phyloP scores from a whole-genome alignment of 2,113 vertebrate genomes.

The Stictonetta naevosa region DNA sequence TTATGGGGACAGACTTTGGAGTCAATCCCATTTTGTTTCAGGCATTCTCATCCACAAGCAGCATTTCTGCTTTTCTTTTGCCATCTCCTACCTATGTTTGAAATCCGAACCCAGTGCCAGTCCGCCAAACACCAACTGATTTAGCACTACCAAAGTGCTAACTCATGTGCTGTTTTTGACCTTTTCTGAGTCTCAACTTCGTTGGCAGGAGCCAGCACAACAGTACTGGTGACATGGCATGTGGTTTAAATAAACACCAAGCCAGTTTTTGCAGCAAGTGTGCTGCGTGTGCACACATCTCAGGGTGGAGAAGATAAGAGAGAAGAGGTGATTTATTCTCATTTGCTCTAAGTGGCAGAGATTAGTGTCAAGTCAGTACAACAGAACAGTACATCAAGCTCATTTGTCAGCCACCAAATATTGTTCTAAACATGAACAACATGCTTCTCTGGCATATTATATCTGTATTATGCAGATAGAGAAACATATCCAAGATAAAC shows the following conservation, averaged over 20 bases:
- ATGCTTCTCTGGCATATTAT: conserved; percentile 61
- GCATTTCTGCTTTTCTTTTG: not conserved
- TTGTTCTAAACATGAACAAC: conserved; percentile 65
- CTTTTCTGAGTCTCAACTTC: not conserved
- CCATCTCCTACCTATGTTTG: not conserved
- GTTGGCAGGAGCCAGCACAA: not conserved
- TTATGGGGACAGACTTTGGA: not conserved
- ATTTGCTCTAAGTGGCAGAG: conserved; percentile 68
- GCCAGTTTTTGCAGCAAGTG: not conserved
- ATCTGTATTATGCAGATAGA: conserved; percentile 58
- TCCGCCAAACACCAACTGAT: not conserved
- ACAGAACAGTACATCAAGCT: conserved; percentile 66
- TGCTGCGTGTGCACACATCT: not conserved
- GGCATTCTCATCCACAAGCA: not conserved
- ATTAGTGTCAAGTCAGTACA: conserved; percentile 71
- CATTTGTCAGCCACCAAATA: conserved; percentile 74
- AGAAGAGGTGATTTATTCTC: conserved; percentile 67
- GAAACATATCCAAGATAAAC: conserved; percentile 58
- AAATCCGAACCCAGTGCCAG: not conserved
- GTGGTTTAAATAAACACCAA: not conserved
- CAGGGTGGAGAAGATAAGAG: conserved; percentile 29
- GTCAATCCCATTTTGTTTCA: not conserved
- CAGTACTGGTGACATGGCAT: not conserved
- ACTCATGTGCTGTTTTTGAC: not conserved
- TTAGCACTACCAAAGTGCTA: not conserved